Conservation (phyloP, 1,140 invertebrate genomes). For the Drosophila littoralis region DNA sequence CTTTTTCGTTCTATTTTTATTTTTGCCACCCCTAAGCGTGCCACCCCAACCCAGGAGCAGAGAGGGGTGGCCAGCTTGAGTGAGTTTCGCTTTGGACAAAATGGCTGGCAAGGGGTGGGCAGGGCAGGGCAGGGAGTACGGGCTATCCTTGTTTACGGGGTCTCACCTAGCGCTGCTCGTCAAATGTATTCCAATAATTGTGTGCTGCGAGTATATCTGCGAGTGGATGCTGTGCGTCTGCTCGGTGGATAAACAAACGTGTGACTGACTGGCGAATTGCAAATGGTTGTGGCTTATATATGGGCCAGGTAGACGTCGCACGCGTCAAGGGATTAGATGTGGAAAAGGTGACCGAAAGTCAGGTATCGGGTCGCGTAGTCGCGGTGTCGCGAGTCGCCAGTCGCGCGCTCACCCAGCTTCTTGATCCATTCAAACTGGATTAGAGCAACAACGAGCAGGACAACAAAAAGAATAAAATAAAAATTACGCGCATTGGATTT, state of each 20-base stretch:
- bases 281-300: conserved; percentile 57
- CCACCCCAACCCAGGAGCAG: background rate
- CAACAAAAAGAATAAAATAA: conserved; percentile 13
- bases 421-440: conserved; percentile 78
- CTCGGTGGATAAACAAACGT: conserved; percentile 49
- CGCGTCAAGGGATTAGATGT: conserved; percentile 72
- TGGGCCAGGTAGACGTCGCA: conserved; percentile 61
- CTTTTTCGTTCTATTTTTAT: conserved; percentile 54
- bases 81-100: conserved; percentile 57
- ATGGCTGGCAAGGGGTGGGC: conserved; percentile 19
- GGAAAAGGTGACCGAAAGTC: conserved; percentile 58
- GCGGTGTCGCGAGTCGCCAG: conserved; percentile 34
- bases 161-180: conserved; percentile 40
- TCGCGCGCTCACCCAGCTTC: conserved; percentile 39
- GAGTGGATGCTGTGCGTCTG: conserved; percentile 36
- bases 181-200: conserved; percentile 36
- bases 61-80: conserved; percentile 56
- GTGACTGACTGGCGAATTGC: conserved; percentile 60
- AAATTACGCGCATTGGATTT: conserved; percentile 64
- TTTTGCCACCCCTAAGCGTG: conserved; percentile 68
- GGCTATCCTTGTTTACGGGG: conserved; percentile 15
- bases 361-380: conserved; percentile 57
- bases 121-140: background rate
- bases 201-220: conserved; percentile 1
- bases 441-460: conserved; percentile 45